Evolutionary conservation across 2,113 vertebrate species (phyloP), one percentile per base, ranked within the genome.

Genomic region (Actenoides lindsayi): DNA sequence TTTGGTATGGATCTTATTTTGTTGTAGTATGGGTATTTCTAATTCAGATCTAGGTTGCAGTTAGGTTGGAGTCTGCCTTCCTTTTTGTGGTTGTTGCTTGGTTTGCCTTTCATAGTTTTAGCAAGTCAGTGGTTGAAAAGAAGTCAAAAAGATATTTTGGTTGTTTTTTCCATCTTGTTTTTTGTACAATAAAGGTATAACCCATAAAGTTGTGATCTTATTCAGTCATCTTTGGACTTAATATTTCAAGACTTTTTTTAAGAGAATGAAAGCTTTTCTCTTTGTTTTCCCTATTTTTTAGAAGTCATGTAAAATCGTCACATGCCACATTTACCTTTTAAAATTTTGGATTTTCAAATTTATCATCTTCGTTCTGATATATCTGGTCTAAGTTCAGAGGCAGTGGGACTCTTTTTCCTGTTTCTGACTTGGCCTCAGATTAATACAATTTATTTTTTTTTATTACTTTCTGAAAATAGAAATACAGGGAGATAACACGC

Each of bases 381-480:
- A 57, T 39, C 15, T 68, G 27, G 57, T 71, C 16, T 35, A 87
- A 69, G 28, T 76, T 87, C 1, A 5, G 42, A 63, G 74, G 21
- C 73, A n/a, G 8, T 4, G 4, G n/a, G 11, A 44, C 33, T 31
- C 14, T 51, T 63, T 57, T 74, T 37, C 17, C 19, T 76, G 15
- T 62, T 93, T 91, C 70, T 84, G 3, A 54, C 42, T 33, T 82
- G 57, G 44, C 24, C 57, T 89, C 27, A 77, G 46, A 77, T 90
- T 73, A 41, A 54, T 79, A 48, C 19, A 23, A 4, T 23, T 20
- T 60, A 75, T 71, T 84, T 62, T 76, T 79, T 91, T 69, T 69
- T 78, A 94, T 96, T 96, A 57, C 74, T 89, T 92, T 94, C 83
- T 91, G 83, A 73, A 93, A 96, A 67, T 86, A 81, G 68, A 93